Evolutionary conservation across 2,888 invertebrate species (phyloP).

Genomic region (Metalampra italica): DNA sequence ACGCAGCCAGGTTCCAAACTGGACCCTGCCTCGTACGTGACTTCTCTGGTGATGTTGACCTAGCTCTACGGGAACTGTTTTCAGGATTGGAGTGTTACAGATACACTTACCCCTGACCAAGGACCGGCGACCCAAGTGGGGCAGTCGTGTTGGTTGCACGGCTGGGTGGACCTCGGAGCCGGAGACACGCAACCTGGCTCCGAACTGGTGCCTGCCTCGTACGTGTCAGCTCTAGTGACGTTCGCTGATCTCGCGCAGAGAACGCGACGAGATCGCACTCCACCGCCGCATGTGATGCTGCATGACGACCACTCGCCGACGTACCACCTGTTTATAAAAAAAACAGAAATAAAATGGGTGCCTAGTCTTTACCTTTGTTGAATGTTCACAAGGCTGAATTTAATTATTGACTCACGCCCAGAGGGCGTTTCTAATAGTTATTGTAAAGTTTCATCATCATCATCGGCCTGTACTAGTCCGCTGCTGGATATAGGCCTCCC

Average conservation of each 20-base stretch:
- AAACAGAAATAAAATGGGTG: too few relatives aligned
- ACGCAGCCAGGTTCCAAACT: constrained; percentile 85
- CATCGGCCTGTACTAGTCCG: too few relatives aligned
- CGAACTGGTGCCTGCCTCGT: constrained; percentile 75
- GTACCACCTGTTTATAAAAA: constrained; percentile 88
- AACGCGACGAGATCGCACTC: constrained; percentile 87
- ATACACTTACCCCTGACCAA: constrained; percentile 93
- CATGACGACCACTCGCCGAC: constrained; percentile 93
- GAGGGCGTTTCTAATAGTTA: too few relatives aligned
- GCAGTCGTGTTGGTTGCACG: constrained; percentile 91
- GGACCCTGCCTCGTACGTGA: constrained; percentile 81
- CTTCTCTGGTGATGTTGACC: constrained; percentile 88
- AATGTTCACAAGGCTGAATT: too few relatives aligned
- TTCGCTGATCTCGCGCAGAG: constrained; percentile 87
- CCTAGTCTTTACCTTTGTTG: too few relatives aligned
- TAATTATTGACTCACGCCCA: too few relatives aligned
- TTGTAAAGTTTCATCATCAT: too few relatives aligned
- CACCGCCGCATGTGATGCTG: constrained; percentile 92
- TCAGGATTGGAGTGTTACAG: background rate
- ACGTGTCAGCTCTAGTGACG: constrained; percentile 86
- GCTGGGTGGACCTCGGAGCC: constrained; percentile 88
- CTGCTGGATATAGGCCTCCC: too few relatives aligned
- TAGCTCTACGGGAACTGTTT: too few relatives aligned
- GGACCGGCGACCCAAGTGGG: constrained; percentile 92
- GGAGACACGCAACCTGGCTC: constrained; percentile 88